These are phyloP conservation scores for Elaphurus davidianus DNA, from an alignment of 2,113 vertebrate genomes.

Conservation along the genomic window DNA sequence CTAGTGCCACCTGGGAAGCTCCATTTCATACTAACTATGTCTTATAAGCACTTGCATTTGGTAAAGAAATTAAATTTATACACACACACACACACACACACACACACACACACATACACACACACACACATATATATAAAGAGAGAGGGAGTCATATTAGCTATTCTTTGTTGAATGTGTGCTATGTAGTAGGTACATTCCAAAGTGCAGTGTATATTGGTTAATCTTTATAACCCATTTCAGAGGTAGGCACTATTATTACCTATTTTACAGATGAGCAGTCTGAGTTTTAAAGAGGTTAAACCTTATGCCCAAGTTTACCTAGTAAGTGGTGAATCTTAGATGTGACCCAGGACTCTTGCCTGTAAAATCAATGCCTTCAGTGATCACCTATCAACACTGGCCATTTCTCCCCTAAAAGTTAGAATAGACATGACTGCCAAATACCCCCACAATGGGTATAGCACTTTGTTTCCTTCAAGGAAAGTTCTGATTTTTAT, in stretches of 20 bases:
- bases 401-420: not conserved
- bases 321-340: not conserved
- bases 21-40: not conserved
- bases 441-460: not conserved
- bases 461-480: not conserved
- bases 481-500: not conserved
- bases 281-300: not conserved
- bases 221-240: not conserved
- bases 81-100: not conserved
- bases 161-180: not conserved
- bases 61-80: not conserved
- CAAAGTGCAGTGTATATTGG: not conserved
- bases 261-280: not conserved
- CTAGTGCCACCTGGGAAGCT: not conserved
- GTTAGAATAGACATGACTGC: not conserved
- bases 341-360: not conserved
- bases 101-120: no score
- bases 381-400: not conserved
- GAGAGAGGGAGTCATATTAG: not conserved
- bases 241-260: not conserved
- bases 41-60: not conserved
- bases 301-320: not conserved
- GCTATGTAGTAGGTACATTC: not conserved
- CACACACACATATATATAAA: fast-evolving
- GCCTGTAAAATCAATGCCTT: not conserved